Percentiles rank a stretch among this genome's conserved stretches.
Evolutionary conservation across 2,888 invertebrate species (phyloP).

Genomic region (Yponomeuta cagnagella): DNA sequence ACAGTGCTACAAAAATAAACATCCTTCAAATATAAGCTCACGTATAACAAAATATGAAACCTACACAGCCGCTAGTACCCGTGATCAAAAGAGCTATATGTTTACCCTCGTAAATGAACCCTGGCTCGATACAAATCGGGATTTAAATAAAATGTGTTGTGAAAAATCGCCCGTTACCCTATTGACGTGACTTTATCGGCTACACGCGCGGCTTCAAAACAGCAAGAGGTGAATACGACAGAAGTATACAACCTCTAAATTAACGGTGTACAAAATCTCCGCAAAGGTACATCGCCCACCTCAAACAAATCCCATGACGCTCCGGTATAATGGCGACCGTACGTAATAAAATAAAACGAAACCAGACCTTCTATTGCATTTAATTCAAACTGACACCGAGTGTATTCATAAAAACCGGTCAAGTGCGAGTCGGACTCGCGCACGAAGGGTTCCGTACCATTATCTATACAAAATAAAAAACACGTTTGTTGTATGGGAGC

Average conservation of each 20-base stretch:
- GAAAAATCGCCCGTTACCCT: not conserved
- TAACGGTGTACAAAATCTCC: no score
- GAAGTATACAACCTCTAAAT: not conserved
- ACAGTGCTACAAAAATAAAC: not conserved
- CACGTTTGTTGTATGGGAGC: no score
- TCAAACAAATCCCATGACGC: no score
- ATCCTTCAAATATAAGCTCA: not conserved
- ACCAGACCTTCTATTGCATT: not conserved
- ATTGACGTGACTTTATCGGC: not conserved
- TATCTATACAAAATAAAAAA: no score
- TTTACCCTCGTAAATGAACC: not conserved
- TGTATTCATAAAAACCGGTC: not conserved
- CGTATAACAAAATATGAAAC: not conserved
- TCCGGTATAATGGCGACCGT: no score
- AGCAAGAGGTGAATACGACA: not conserved
- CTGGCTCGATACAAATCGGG: not conserved
- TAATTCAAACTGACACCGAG: not conserved
- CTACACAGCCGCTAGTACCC: not conserved
- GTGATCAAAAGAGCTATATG: not conserved
- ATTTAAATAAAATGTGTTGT: slow-evolving; percentile 2
- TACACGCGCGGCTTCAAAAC: not conserved
- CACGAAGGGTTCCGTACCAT: no score
- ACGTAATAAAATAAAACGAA: not conserved
- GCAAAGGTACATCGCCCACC: no score
- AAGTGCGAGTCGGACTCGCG: no score